Evolutionary conservation across 1,140 invertebrate species (phyloP).

Genomic region (Ruditapes philippinarum): DNA sequence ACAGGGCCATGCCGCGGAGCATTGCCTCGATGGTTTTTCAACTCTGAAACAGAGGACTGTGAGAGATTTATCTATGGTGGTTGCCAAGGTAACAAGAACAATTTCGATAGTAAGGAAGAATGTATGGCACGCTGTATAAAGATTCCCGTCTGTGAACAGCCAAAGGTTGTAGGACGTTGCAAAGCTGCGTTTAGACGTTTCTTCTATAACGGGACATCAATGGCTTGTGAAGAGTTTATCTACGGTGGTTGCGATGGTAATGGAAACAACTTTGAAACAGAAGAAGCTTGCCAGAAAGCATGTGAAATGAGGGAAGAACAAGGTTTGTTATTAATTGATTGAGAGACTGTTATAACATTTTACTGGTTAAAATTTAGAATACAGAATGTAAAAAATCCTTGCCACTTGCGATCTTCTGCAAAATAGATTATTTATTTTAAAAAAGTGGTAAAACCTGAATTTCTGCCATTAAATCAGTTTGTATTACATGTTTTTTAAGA

Average conservation of each 20-base stretch:
- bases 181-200: slow-evolving; percentile 88
- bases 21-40: slow-evolving; percentile 87
- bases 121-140: slow-evolving; percentile 76
- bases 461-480: no score
- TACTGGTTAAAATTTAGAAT: no score
- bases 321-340: no score
- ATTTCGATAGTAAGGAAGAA: slow-evolving; percentile 86
- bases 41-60: slow-evolving; percentile 77
- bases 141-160: slow-evolving; percentile 63
- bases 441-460: no score
- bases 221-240: slow-evolving; percentile 90
- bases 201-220: slow-evolving; percentile 88
- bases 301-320: not conserved
- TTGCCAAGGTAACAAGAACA: slow-evolving; percentile 85
- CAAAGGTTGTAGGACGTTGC: slow-evolving; percentile 88
- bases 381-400: no score
- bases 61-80: slow-evolving; percentile 85
- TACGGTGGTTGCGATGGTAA: slow-evolving; percentile 96
- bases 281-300: not conserved
- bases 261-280: slow-evolving; percentile 92
- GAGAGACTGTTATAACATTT: no score
- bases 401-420: no score
- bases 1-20: slow-evolving; percentile 89
- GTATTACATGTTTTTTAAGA: no score
- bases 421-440: no score